Conservation (phyloP, 53 echinoderm and acorn worm species). For the Echinarachnius parma region DNA sequence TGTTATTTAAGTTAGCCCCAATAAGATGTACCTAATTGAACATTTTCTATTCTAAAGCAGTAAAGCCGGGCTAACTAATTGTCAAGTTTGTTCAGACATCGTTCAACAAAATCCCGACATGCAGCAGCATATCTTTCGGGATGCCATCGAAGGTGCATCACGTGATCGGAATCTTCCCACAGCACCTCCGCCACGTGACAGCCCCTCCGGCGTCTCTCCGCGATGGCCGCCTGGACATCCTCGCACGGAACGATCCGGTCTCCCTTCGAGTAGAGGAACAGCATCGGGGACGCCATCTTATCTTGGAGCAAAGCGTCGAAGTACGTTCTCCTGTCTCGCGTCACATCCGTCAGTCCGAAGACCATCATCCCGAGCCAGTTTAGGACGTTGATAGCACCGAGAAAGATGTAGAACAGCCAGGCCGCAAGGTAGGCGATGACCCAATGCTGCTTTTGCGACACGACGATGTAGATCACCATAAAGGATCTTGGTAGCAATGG, state of each 20-base stretch:
- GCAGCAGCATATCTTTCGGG: slow-evolving; percentile 66
- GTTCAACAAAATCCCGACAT: slow-evolving; percentile 71
- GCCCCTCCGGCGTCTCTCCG: slow-evolving; percentile 48
- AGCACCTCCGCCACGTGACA: slow-evolving; percentile 64
- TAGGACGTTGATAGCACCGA: not conserved
- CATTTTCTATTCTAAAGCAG: no score
- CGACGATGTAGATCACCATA: slow-evolving; percentile 35
- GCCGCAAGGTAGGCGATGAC: slow-evolving; percentile 37
- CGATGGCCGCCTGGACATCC: slow-evolving; percentile 63
- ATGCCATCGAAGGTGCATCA: slow-evolving; percentile 60
- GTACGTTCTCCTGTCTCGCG: not conserved
- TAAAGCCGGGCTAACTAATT: no score
- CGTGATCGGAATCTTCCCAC: slow-evolving; percentile 82
- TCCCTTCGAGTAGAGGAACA: slow-evolving; percentile 78
- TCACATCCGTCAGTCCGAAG: not conserved
- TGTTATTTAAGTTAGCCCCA: no score
- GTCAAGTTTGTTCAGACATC: no score
- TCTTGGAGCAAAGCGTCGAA: slow-evolving; percentile 53
- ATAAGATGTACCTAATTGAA: no score
- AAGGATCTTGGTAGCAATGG: slow-evolving; percentile 22
- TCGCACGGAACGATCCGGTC: slow-evolving; percentile 60
- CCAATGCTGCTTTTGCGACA: slow-evolving; percentile 33
- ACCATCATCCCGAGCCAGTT: not conserved
- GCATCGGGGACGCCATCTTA: slow-evolving; percentile 62
- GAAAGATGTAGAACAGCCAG: slow-evolving; percentile 31